These are phyloP conservation scores for Cryptus armator DNA, from an alignment of 2,888 invertebrate genomes.

Conservation along the genomic window DNA sequence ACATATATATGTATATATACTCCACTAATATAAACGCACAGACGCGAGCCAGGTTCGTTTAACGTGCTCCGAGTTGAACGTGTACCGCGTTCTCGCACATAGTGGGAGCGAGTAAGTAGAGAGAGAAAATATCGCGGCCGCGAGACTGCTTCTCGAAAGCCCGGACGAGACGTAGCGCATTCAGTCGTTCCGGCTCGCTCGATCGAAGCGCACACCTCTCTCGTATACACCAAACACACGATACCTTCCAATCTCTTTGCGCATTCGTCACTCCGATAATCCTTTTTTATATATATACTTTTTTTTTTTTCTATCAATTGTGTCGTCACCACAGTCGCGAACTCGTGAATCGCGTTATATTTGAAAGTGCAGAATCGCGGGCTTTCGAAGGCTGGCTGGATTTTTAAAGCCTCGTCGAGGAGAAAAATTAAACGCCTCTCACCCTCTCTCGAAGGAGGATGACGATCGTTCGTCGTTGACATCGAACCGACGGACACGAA, in stretches of 20 bases:
- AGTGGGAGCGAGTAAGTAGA: slow-evolving; percentile 71
- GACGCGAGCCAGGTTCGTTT: slow-evolving; percentile 11
- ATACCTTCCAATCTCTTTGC: too few relatives aligned
- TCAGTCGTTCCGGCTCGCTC: slow-evolving; percentile 80
- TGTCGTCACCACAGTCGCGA: too few relatives aligned
- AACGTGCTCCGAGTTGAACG: slow-evolving; percentile 37
- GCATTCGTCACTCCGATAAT: background rate
- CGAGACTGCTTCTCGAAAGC: slow-evolving; percentile 64
- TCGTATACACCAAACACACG: background rate
- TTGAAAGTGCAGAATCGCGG: background rate
- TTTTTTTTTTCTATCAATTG: background rate
- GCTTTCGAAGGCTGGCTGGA: background rate
- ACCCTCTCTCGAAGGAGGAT: slow-evolving; percentile 15
- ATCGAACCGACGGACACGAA: slow-evolving; percentile 39
- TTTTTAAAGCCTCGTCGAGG: background rate
- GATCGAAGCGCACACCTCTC: slow-evolving; percentile 72
- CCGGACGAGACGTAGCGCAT: slow-evolving; percentile 72
- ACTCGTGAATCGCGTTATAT: background rate
- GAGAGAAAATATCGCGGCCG: slow-evolving; percentile 70
- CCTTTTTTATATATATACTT: background rate
- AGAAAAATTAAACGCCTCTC: background rate
- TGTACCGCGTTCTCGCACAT: slow-evolving; percentile 37
- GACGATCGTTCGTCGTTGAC: slow-evolving; percentile 57
- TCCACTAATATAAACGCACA: background rate
- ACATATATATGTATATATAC: background rate